phyloP scores from a whole-genome alignment of 1,140 invertebrate genomes.

The Drosophila nannoptera region DNA sequence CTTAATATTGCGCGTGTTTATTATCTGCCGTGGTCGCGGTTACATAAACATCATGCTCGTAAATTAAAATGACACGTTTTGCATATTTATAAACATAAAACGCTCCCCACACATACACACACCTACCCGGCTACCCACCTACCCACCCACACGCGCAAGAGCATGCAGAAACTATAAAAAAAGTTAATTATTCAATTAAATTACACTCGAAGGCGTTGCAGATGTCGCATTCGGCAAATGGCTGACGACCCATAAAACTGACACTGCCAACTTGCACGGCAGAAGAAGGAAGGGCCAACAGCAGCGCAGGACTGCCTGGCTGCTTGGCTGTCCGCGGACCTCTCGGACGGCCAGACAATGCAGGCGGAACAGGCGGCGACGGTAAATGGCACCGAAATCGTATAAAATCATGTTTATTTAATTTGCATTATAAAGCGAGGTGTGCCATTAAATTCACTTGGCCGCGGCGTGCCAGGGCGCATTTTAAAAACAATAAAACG shows the following conservation, averaged over 20 bases:
- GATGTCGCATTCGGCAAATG: conserved; percentile 66
- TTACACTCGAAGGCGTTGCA: conserved; percentile 72
- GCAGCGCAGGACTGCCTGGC: neutral
- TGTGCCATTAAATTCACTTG: conserved; percentile 62
- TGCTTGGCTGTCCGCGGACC: neutral
- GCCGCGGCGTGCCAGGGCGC: conserved; percentile 38
- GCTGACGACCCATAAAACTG: conserved; percentile 73
- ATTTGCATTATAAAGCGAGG: conserved; percentile 68
- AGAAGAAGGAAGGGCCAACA: conserved; percentile 20
- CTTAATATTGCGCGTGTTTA: conserved; percentile 73
- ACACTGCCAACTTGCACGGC: conserved; percentile 57
- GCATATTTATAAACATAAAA: conserved; percentile 52
- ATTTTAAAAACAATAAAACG: conserved; percentile 75
- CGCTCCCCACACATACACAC: conserved; percentile 8
- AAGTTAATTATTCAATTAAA: conserved; percentile 78
- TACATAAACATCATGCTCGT: conserved; percentile 66
- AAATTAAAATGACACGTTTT: conserved; percentile 77
- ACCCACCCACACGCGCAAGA: conserved; percentile 4
- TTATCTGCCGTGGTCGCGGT: conserved; percentile 61
- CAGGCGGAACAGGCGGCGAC: conserved; percentile 13
- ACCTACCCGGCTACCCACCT: no score
- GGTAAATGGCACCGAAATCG: conserved; percentile 46
- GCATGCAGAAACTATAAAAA: conserved; percentile 64
- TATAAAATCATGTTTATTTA: conserved; percentile 77
- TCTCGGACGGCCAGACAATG: conserved; percentile 15